Evolutionary conservation across 2,888 invertebrate species (phyloP), one percentile per base, ranked within the genome.

Genomic region (Epistrophe eligans): DNA sequence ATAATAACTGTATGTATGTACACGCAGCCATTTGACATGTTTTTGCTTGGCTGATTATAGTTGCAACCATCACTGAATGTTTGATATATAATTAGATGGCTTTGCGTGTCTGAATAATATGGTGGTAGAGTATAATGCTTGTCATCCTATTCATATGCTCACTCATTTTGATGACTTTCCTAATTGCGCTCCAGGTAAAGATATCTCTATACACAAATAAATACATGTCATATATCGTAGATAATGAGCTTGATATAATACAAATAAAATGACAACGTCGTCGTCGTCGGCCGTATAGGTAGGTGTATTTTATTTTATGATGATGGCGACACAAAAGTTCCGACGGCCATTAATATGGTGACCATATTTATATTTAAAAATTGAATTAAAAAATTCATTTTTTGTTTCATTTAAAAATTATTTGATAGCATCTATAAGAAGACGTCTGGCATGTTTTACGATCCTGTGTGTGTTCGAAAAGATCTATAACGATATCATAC

Each of bases 41-140:
- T 66, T 19, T 45, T 81, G 76, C 48, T 64, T 38, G 55, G 24
- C 17, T 76, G 71, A 77, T 71, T 48, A 66, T 57, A 45, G 76
- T 64, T 52, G 38, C 70, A 67, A 28, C 50, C 74, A 71, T 84
- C 43, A 28, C 24, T 57, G 58, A 50, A 73, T 67, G 35, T 38
- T 38, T 74, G 38, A 55, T 55, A 55, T 84, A 84, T 84, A 84
- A 84, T 84, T 84, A 72, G 48, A 64, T 52, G 40, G n/a, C 60
- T 71, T 84, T 77, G 80, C 84, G 80, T 84, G 84, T 67, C 55
- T 72, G 19, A 35, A 66, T 50, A 40, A 62, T 43, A 52, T 60
- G 72, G 35, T 40, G 72, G 45, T 48, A 24, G 32, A 6, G 19
- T 35, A 58, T 9, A 19, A 71, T 55, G 45, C 57, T 72, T 80